Conservation (phyloP, 2,888 invertebrate species). For the Polymixis flavicincta region DNA sequence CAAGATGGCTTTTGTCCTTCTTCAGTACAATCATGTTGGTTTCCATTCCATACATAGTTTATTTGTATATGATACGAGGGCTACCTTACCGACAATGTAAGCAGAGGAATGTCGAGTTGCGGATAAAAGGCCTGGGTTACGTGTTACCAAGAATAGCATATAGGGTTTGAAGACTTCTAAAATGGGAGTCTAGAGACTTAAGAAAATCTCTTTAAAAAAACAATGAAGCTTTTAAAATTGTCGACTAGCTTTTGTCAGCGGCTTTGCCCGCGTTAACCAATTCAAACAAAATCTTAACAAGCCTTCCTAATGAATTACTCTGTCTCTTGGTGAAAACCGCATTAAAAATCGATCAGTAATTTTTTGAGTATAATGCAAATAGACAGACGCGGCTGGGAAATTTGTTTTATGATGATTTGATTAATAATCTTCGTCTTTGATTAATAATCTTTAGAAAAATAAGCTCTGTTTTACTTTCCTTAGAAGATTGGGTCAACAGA, state of each 20-base stretch:
- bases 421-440: no score
- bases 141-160: neutral
- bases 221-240: neutral
- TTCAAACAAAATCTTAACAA: no score
- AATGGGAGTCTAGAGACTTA: neutral
- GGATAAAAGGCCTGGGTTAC: neutral
- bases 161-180: neutral
- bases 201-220: neutral
- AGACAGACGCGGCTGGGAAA: no score
- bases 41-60: constrained; percentile 25
- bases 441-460: neutral
- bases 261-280: no score
- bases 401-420: no score
- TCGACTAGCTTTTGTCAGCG: no score
- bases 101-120: neutral
- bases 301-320: accelerated
- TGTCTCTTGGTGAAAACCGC: no score
- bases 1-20: constrained; percentile 2
- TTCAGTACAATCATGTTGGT: neutral
- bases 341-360: no score
- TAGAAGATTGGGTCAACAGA: neutral
- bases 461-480: neutral
- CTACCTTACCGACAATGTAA: neutral
- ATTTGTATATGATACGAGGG: constrained; percentile 3
- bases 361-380: no score